A percentile compares a stretch with the other conserved stretches of the same genome.
These are phyloP conservation scores for Erethizon dorsatum DNA, from an alignment of 2,797 vertebrate genomes.

Conservation along the genomic window DNA sequence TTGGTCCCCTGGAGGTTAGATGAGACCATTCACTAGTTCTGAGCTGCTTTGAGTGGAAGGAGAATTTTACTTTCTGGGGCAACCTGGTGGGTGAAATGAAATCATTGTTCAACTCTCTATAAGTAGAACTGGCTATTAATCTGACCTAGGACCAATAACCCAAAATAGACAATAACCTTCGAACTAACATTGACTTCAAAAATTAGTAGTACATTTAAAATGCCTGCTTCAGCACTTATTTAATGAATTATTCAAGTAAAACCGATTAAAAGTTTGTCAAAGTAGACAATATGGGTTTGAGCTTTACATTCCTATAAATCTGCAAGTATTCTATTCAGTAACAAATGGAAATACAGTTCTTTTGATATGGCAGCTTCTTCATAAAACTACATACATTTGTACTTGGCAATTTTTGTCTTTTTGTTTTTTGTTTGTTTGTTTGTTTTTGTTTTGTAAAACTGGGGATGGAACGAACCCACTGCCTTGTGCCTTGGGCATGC, in stretches of 20 bases:
- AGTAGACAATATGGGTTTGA: background rate
- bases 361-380: background rate
- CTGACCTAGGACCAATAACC: background rate
- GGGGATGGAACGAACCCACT: background rate
- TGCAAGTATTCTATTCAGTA: background rate
- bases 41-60: background rate
- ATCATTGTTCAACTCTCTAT: background rate
- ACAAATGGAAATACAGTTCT: slow-evolving; percentile 6
- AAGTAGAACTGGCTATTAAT: background rate
- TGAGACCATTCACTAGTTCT: background rate
- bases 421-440: background rate
- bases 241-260: slow-evolving; percentile 12
- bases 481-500: background rate
- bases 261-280: background rate
- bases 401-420: background rate
- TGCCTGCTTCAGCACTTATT: background rate
- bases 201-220: background rate
- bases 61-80: background rate
- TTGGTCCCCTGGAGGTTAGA: slow-evolving; percentile 32
- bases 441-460: background rate
- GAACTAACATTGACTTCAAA: background rate
- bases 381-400: slow-evolving; percentile 19
- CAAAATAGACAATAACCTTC: background rate
- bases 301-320: background rate
- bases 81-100: background rate